Conservation (phyloP, 2,888 invertebrate species). For the Macrosoma leucophasiata region DNA sequence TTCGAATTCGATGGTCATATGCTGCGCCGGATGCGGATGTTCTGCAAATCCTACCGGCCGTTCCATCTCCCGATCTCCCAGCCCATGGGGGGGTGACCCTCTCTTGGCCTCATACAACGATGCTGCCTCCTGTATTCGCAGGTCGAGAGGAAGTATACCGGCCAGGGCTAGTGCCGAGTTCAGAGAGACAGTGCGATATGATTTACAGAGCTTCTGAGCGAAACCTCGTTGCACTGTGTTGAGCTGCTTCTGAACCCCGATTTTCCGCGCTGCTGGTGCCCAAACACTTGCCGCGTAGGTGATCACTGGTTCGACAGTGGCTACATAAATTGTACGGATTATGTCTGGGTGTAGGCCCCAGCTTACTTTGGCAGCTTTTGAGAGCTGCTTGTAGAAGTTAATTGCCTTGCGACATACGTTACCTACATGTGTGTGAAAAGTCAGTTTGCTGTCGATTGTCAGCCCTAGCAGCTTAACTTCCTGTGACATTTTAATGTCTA, state of each 20-base stretch:
- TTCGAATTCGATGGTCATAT: no score
- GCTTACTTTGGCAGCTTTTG: neutral
- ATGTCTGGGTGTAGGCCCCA: conserved; percentile 7
- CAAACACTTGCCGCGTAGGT: no score
- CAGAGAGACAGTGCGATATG: conserved; percentile 19
- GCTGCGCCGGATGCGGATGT: no score
- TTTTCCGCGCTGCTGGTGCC: no score
- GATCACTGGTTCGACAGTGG: no score
- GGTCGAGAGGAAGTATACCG: conserved; percentile 20
- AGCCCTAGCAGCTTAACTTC: conserved; percentile 14
- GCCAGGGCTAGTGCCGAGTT: no score
- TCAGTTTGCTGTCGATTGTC: neutral
- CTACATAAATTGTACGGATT: neutral
- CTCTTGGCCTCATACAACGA: conserved; percentile 17
- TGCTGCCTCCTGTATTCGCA: conserved; percentile 17
- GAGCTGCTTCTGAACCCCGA: neutral
- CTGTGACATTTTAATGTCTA: neutral
- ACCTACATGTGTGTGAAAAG: neutral
- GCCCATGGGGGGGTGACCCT: no score
- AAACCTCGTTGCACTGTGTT: conserved; percentile 11
- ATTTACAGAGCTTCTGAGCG: conserved; percentile 12
- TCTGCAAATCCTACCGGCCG: no score
- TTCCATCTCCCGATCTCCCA: no score
- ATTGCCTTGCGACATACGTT: neutral
- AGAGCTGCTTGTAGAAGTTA: conserved; percentile 1